Conservation (phyloP, 1,140 invertebrate species). For the Drosophila subobscura region DNA sequence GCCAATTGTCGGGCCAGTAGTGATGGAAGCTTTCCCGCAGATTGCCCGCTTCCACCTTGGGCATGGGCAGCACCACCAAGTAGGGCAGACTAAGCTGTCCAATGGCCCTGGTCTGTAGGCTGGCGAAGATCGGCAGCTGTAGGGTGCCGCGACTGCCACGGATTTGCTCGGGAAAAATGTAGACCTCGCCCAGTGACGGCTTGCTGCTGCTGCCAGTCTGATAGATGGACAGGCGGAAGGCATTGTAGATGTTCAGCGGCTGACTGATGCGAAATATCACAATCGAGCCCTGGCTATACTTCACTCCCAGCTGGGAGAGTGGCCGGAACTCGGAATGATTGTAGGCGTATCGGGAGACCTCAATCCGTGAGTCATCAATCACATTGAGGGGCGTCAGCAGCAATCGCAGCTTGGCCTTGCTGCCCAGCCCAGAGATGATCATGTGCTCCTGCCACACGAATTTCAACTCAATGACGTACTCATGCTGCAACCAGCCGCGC, state of each 20-base stretch:
- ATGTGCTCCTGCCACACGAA: slow-evolving; percentile 84
- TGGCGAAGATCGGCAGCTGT: slow-evolving; percentile 84
- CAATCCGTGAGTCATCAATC: slow-evolving; percentile 54
- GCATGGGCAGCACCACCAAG: slow-evolving; percentile 88
- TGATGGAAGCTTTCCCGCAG: slow-evolving; percentile 91
- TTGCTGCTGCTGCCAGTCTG: slow-evolving; percentile 8
- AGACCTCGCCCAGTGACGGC: slow-evolving; percentile 89
- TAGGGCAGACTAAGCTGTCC: slow-evolving; percentile 85
- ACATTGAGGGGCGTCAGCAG: slow-evolving; percentile 45
- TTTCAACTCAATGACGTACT: slow-evolving; percentile 94
- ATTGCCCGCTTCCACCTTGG: slow-evolving; percentile 88
- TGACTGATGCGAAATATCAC: slow-evolving; percentile 67
- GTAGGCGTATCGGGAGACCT: slow-evolving; percentile 54
- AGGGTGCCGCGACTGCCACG: slow-evolving; percentile 89
- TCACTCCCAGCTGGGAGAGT: slow-evolving; percentile 42
- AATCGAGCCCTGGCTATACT: slow-evolving; percentile 46
- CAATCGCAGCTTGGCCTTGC: slow-evolving; percentile 36
- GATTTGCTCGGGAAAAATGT: slow-evolving; percentile 85
- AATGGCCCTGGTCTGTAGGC: slow-evolving; percentile 31
- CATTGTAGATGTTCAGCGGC: slow-evolving; percentile 40
- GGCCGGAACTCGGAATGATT: slow-evolving; percentile 61
- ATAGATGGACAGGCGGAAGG: slow-evolving; percentile 47
- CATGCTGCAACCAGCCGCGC: slow-evolving; percentile 87
- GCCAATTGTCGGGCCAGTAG: slow-evolving; percentile 93
- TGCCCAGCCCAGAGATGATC: slow-evolving; percentile 7